Base-by-base conservation (phyloP, 2,797 vertebrate genomes). In the Phalanger gymnotis region DNA sequence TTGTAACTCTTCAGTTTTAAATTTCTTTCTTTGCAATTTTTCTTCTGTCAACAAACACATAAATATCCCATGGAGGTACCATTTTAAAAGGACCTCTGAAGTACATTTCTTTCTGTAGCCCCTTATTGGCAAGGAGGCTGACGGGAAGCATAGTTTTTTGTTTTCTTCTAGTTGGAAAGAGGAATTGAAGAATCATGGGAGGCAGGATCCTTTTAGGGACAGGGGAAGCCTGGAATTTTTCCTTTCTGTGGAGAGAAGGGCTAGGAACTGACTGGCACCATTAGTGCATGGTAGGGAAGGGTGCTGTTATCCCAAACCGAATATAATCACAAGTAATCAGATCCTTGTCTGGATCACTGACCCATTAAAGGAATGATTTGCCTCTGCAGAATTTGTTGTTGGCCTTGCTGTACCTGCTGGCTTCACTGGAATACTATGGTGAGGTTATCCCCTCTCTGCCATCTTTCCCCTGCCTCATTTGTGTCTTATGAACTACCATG, bases 21-120 rank as follows among this genome's bases (percentile, higher is more conserved):
- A 57, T 93, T 92, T 73, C 55, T 89, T 95, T 89, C 90, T 93
- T 96, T 54, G 19, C 40, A 9, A 73, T 66, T 81, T 81, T 81
- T 81, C n/a, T 81, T 61, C 73, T 25, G 22, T 47, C 40, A 81
- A 81, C 66, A 81, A 27, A 81, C 9, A 47, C 22, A 47, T 25
- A 47, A 81, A 47, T 81, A 47, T 81, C 25, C 40, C 73, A 81
- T 47, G 73, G 73, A 81, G 22, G 22, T 81, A 6, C 22, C 40
- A 73, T 81, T 81, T 81, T 47, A 25, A 81, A 81, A 81, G 40
- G 22, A 81, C 22, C 73, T 81, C 73, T 81, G n/a, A 47, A 47
- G 73, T 81, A 31, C 40, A 27, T 81, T 47, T 81, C 73, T 47
- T 81, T 47, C 22, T 25, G 7, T 81, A 81, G 40, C 73, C 40